phyloP scores from a whole-genome alignment of 2,113 vertebrate species.

The Cyprinus carpio region DNA sequence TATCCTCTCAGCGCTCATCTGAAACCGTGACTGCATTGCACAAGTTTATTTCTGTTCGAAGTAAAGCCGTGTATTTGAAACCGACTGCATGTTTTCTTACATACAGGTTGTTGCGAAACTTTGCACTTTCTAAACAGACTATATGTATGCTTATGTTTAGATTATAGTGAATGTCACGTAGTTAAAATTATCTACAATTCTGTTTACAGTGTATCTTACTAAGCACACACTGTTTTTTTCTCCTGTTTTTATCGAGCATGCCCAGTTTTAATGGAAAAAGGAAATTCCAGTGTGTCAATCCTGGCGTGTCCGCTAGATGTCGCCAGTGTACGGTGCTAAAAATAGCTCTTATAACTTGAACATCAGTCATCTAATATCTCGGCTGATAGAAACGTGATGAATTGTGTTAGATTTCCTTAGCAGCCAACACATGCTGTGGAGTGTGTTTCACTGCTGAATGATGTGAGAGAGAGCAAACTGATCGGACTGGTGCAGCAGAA shows the following conservation, averaged over 20 bases:
- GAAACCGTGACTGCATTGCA: background rate
- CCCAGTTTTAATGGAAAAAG: background rate
- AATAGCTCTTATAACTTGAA: background rate
- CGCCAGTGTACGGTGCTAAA: background rate
- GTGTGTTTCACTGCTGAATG: slow-evolving; percentile 72
- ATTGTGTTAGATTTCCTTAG: slow-evolving; percentile 57
- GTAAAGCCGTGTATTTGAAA: background rate
- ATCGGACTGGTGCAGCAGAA: slow-evolving; percentile 83
- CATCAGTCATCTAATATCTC: background rate
- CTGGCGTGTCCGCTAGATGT: background rate
- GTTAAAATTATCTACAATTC: no score
- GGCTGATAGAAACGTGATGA: background rate
- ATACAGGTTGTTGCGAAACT: background rate
- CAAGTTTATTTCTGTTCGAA: background rate
- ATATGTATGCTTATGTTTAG: background rate
- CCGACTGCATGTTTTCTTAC: background rate
- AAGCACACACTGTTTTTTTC: background rate
- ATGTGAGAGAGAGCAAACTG: slow-evolving; percentile 81
- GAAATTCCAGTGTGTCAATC: background rate
- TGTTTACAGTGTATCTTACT: background rate
- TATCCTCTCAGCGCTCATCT: slow-evolving; percentile 80
- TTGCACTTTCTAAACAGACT: background rate
- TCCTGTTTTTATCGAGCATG: background rate
- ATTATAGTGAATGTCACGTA: background rate
- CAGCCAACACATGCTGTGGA: slow-evolving; percentile 80